Evolutionary conservation across 2,888 invertebrate species (phyloP), one percentile per base, ranked within the genome.

Genomic region (Clanis bilineata): DNA sequence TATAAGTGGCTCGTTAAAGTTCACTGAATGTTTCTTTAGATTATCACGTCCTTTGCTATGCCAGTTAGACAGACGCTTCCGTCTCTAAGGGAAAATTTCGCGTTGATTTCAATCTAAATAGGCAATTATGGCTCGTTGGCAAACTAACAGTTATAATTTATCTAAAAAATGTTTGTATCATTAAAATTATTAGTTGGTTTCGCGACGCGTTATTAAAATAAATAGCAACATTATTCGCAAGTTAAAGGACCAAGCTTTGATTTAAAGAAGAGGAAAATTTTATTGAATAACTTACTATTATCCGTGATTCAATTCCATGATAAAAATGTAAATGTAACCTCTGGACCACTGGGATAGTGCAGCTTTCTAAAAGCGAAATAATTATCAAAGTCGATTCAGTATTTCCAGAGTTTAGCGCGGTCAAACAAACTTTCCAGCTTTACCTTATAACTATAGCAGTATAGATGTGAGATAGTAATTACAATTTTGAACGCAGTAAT

Each of bases 61-160:
- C 15, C 10, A 9, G 18, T 18, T 32, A 4, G 32, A 51, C 51
- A 10, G 18, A 15, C 32, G 28, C 51, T 51, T 51, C 51, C 51
- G 51, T 32, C 51, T 32, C 15, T 28, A 32, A 51, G 28, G 51
- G 51, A 18, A 32, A 51, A 51, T 51, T 51, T 51, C 51, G 32
- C 51, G 10, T 18, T 32, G 51, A 51, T 51, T 32, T 32, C 21
- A 32, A 51, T 51, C 51, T 51, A 51, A 51, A 51, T 51, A 51
- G 51, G 51, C 51, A 51, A 51, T 51, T 51, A 51, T 32, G 28
- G 32, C 51, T 32, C 18, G 18, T 51, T 18, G 51, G 28, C 51
- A 18, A 28, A n/a, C 47, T 51, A 51, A 32, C 18, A 18, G 7
- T 32, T 51, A 51, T 51, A 51, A 32, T 25, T 47, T 28, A 47